Conservation (phyloP, 2,888 invertebrate species). For the Alloplasta piceator region DNA sequence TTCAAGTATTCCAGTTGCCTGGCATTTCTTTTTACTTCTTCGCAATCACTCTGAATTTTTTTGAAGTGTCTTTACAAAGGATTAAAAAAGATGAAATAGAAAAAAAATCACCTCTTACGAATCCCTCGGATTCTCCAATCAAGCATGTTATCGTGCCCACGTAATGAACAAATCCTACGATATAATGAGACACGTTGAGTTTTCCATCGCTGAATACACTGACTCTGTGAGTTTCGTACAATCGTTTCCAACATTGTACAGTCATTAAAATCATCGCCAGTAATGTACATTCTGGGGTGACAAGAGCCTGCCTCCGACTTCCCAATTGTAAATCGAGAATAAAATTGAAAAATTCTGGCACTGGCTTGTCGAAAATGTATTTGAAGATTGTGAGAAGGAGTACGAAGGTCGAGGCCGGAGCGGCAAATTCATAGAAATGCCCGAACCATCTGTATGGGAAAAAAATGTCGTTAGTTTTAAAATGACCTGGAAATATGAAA, state of each 20-base stretch:
- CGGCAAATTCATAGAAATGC: slow-evolving; percentile 91
- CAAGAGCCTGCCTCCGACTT: slow-evolving; percentile 82
- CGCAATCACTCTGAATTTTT: too few relatives aligned
- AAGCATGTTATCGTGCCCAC: slow-evolving; percentile 88
- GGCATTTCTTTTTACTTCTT: too few relatives aligned
- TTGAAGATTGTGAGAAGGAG: slow-evolving; percentile 84
- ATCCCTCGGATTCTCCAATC: slow-evolving; percentile 89
- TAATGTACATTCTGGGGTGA: slow-evolving; percentile 85
- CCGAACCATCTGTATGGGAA: slow-evolving; percentile 87
- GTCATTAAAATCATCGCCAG: slow-evolving; percentile 87
- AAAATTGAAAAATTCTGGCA: slow-evolving; percentile 84
- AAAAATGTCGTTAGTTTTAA: neutral
- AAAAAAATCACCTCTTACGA: slow-evolving; percentile 83
- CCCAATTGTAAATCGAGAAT: slow-evolving; percentile 84
- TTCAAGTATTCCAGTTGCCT: too few relatives aligned
- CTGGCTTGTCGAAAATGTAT: slow-evolving; percentile 84
- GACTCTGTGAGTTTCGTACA: slow-evolving; percentile 92
- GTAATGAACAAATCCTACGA: slow-evolving; percentile 91
- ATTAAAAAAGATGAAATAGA: neutral
- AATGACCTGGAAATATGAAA: neutral
- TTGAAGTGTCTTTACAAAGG: too few relatives aligned
- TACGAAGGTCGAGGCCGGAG: slow-evolving; percentile 84
- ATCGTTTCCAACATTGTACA: slow-evolving; percentile 89
- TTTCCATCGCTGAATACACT: slow-evolving; percentile 92
- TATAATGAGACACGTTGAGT: slow-evolving; percentile 92